Percentiles rank a stretch among this genome's conserved stretches.
These are phyloP conservation scores for Tenthredo distinguenda DNA, from an alignment of 2,888 invertebrate genomes.

Conservation along the genomic window DNA sequence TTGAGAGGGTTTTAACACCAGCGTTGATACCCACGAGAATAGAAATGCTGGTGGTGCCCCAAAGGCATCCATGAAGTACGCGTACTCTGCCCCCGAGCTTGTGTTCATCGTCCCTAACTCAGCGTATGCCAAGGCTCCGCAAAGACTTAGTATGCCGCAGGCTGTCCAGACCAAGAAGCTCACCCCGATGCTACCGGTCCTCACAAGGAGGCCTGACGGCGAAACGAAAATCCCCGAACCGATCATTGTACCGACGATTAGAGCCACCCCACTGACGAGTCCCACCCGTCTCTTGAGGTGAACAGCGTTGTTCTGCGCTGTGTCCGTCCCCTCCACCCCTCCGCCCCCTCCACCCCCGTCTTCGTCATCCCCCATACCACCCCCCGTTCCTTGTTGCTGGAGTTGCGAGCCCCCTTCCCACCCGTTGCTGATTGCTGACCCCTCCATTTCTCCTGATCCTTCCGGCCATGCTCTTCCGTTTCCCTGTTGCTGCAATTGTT, in stretches of 20 bases:
- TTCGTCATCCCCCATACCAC: slow-evolving; percentile 74
- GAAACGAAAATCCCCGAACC: slow-evolving; percentile 99
- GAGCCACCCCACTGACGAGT: slow-evolving; percentile 99
- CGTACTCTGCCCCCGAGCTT: slow-evolving; percentile 96
- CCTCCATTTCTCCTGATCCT: slow-evolving; percentile 58
- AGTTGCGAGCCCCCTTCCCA: slow-evolving; percentile 55
- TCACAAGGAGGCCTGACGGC: slow-evolving; percentile 95
- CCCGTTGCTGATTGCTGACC: slow-evolving; percentile 55
- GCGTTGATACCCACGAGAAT: slow-evolving; percentile 96
- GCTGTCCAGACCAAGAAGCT: slow-evolving; percentile 97
- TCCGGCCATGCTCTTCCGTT: slow-evolving; percentile 58
- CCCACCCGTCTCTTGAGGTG: slow-evolving; percentile 99
- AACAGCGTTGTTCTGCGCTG: slow-evolving; percentile 98
- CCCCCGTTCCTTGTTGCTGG: slow-evolving; percentile 57
- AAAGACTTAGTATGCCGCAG: slow-evolving; percentile 88
- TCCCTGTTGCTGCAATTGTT: slow-evolving; percentile 63
- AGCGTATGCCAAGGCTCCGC: slow-evolving; percentile 94
- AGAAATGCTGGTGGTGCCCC: slow-evolving; percentile 95
- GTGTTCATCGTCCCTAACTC: slow-evolving; percentile 98
- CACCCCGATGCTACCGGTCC: slow-evolving; percentile 96
- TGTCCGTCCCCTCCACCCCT: slow-evolving; percentile 93
- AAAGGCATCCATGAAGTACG: slow-evolving; percentile 97
- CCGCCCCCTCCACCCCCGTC: slow-evolving; percentile 78
- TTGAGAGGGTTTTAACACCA: slow-evolving; percentile 95
- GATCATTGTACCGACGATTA: slow-evolving; percentile 99